phyloP scores from a whole-genome alignment of 2,888 invertebrate species.

The Philopedon plagiatum region DNA sequence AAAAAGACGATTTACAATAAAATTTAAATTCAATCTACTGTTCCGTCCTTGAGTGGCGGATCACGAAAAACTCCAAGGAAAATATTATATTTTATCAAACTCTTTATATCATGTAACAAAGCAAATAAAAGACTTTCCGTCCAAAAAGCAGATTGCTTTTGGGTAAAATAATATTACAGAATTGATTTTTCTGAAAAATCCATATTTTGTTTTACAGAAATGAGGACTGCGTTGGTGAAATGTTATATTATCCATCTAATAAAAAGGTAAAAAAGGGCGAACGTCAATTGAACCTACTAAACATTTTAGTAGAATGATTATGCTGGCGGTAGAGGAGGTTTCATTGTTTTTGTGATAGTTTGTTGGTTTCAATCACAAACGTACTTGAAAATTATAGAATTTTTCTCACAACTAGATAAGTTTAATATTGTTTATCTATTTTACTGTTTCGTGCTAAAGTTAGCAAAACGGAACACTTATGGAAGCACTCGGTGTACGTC shows the following conservation, averaged over 20 bases:
- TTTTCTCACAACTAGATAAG: too few relatives aligned
- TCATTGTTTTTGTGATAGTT: too few relatives aligned
- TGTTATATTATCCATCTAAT: conserved; percentile 14
- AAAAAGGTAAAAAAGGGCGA: conserved; percentile 9
- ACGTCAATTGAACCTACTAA: conserved; percentile 16
- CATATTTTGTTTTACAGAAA: conserved; percentile 22
- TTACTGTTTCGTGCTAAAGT: too few relatives aligned
- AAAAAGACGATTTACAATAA: background rate
- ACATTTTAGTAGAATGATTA: too few relatives aligned
- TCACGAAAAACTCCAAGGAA: conserved; percentile 27
- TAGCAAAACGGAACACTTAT: too few relatives aligned
- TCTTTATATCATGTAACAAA: conserved; percentile 32
- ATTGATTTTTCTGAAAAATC: conserved; percentile 35
- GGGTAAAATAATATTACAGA: conserved; percentile 27
- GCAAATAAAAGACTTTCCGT: conserved; percentile 14
- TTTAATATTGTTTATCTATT: too few relatives aligned
- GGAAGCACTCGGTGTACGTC: too few relatives aligned
- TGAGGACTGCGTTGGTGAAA: conserved; percentile 10
- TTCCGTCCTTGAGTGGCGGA: conserved; percentile 11
- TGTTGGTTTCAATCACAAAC: too few relatives aligned
- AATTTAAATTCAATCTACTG: conserved; percentile 18
- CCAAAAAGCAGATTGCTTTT: conserved; percentile 22
- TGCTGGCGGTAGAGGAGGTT: too few relatives aligned
- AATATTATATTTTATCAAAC: conserved; percentile 31
- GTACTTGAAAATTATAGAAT: too few relatives aligned